A percentile compares a stretch with the other conserved stretches of the same genome.
These are phyloP conservation scores for Montipora foliosa DNA, from an alignment of 64 coral and sea anemone genomes.

Conservation along the genomic window DNA sequence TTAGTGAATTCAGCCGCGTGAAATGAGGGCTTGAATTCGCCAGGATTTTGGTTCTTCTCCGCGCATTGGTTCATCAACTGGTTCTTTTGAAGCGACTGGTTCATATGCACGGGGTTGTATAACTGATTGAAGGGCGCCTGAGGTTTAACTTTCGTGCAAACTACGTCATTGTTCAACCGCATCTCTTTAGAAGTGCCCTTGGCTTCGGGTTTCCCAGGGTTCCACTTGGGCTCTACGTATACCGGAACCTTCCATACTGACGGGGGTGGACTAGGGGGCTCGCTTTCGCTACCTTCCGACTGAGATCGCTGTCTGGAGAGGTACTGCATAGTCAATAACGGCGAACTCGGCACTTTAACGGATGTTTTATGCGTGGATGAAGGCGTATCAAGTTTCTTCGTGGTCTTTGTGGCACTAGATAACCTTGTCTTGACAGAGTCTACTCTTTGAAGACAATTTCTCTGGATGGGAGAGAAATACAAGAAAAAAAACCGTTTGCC, in stretches of 20 bases:
- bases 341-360: slow-evolving; percentile 41
- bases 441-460: slow-evolving; percentile 45
- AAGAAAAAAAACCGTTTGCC: neutral
- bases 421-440: slow-evolving; percentile 22
- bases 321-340: slow-evolving; percentile 47
- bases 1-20: slow-evolving; percentile 47
- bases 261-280: slow-evolving; percentile 88
- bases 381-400: slow-evolving; percentile 66
- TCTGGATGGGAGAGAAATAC: neutral
- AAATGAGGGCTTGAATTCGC: slow-evolving; percentile 11
- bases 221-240: slow-evolving; percentile 97
- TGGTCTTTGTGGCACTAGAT: slow-evolving; percentile 42
- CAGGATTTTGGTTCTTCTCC: neutral
- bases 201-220: slow-evolving; percentile 76
- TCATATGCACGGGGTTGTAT: slow-evolving; percentile 83
- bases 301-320: slow-evolving; percentile 78
- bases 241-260: slow-evolving; percentile 99
- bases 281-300: slow-evolving; percentile 79
- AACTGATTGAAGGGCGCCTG: slow-evolving; percentile 96
- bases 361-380: slow-evolving; percentile 28
- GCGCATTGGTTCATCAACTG: slow-evolving; percentile 95
- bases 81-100: slow-evolving; percentile 86
- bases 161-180: slow-evolving; percentile 91
- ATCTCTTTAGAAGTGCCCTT: slow-evolving; percentile 39
- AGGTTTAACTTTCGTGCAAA: slow-evolving; percentile 80